Evolutionary conservation across 2,113 vertebrate genomes (phyloP), one percentile per base, ranked within the genome.

Genomic region (Lathamus discolor): DNA sequence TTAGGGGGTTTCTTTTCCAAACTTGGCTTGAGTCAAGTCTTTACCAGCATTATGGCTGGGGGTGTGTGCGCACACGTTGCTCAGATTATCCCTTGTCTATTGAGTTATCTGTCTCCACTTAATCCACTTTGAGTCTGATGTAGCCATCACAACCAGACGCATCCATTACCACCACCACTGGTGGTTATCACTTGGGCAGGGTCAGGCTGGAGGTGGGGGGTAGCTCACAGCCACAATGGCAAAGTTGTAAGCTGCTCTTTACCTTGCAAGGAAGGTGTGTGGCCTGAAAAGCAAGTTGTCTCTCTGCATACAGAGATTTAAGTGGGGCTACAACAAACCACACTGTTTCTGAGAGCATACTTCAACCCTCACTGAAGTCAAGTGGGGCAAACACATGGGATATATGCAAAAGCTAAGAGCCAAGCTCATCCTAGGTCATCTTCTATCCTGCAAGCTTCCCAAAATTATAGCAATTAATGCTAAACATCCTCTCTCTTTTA

Each of bases 61-160:
- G 2, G 31, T 3, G 31, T 14, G 8, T 57, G 19, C 1, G 8
- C 8, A 0, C 33, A n/a, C 33, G 6, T 15, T 59, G 57, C 33
- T 59, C 33, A n/a, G 33, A n/a, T 59, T 59, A 15, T 59, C 57
- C 33, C 57, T n/a, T 59, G 57, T 59, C 57, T 59, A 10, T n/a
- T n/a, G 13, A 59, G 22, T 35, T 59, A 59, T 24, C 33, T 35
- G 33, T 59, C 22, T 35, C 57, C 22, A 9, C 22, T 59, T n/a
- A 59, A 59, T 59, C 57, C 5, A 23, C 33, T 24, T 35, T 35
- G 33, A 59, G 57, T 23, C 57, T 23, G 13, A 35, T 16, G 33
- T 35, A 59, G 57, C 33, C 57, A 16, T 59, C 57, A 59, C 57
- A 35, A 7, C 33, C 57, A 35, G 57, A 59, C 2, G 33, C 57